phyloP scores from a whole-genome alignment of 2,888 invertebrate species.

The Didymodactylos carnosus region DNA sequence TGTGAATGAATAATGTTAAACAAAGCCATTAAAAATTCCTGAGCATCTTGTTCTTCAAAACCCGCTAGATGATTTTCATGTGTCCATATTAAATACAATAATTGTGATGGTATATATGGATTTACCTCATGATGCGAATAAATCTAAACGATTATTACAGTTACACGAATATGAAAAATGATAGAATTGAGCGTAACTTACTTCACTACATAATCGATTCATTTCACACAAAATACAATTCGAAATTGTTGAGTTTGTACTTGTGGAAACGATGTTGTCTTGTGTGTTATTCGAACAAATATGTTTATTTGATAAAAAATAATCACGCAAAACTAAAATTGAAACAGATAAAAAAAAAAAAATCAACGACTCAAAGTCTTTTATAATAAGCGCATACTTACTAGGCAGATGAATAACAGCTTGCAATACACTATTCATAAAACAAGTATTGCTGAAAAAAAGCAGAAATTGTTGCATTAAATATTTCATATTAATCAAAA shows the following conservation, averaged over 20 bases:
- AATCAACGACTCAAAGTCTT: not conserved
- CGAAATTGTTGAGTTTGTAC: conserved; percentile 11
- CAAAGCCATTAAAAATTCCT: conserved; percentile 76
- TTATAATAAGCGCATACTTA: conserved; percentile 62
- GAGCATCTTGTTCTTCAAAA: conserved; percentile 92
- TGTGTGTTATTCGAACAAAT: conserved; percentile 47
- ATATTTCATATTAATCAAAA: no score
- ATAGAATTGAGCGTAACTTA: conserved; percentile 17
- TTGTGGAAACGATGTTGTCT: conserved; percentile 29
- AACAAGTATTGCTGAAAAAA: conserved; percentile 89
- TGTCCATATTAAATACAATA: conserved; percentile 86
- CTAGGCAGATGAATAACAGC: conserved; percentile 4
- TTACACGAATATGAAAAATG: not conserved
- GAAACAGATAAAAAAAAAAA: not conserved
- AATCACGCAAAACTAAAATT: conserved; percentile 76
- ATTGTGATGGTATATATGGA: conserved; percentile 65
- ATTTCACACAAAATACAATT: conserved; percentile 80
- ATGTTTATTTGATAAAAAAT: conserved; percentile 78
- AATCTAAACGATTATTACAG: conserved; percentile 47
- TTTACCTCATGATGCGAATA: conserved; percentile 63
- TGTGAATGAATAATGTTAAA: conserved; percentile 59
- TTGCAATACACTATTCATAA: conserved; percentile 81
- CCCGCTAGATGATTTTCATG: conserved; percentile 79
- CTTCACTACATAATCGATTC: conserved; percentile 77
- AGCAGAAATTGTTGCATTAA: no score